A percentile compares a stretch with the other conserved stretches of the same genome.
phyloP scores from a whole-genome alignment of 2,888 invertebrate genomes.

The Marronus borbonicus region DNA sequence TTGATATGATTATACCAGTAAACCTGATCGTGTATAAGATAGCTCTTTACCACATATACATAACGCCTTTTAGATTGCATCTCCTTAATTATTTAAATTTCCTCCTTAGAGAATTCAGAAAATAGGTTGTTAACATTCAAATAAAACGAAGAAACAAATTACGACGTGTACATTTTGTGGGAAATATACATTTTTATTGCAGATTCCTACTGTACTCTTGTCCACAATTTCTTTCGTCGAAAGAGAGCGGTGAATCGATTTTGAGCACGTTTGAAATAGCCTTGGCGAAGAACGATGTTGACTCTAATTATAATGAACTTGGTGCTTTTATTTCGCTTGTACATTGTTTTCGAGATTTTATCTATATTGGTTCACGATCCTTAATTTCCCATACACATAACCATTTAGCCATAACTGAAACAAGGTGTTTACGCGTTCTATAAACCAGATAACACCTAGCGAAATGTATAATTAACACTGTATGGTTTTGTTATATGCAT shows the following conservation, averaged over 20 bases:
- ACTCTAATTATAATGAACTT: conserved; percentile 57
- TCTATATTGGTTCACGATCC: conserved; percentile 53
- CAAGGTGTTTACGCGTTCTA: conserved; percentile 50
- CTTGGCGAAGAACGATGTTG: conserved; percentile 28
- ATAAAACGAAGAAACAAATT: conserved; percentile 3
- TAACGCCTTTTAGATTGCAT: conserved; percentile 10
- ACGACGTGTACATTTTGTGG: background rate
- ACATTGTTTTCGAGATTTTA: conserved; percentile 57
- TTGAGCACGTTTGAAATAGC: conserved; percentile 20
- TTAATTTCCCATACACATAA: conserved; percentile 55
- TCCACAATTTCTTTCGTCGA: background rate
- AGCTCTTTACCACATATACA: conserved; percentile 17
- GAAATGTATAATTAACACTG: conserved; percentile 43
- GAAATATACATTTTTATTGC: conserved; percentile 32
- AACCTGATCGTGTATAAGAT: conserved; percentile 9
- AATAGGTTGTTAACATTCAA: conserved; percentile 12
- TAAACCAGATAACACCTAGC: conserved; percentile 47
- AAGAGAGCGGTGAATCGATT: conserved; percentile 24
- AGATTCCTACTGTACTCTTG: background rate
- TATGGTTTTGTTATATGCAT: conserved; percentile 27
- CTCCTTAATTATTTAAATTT: conserved; percentile 6
- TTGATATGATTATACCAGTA: conserved; percentile 1
- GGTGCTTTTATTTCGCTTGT: conserved; percentile 58
- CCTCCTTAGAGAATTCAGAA: background rate
- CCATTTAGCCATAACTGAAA: conserved; percentile 48